Evolutionary conservation across 2,797 vertebrate genomes (phyloP), one percentile per base, ranked within the genome.

Genomic region (Taeniopygia guttata): DNA sequence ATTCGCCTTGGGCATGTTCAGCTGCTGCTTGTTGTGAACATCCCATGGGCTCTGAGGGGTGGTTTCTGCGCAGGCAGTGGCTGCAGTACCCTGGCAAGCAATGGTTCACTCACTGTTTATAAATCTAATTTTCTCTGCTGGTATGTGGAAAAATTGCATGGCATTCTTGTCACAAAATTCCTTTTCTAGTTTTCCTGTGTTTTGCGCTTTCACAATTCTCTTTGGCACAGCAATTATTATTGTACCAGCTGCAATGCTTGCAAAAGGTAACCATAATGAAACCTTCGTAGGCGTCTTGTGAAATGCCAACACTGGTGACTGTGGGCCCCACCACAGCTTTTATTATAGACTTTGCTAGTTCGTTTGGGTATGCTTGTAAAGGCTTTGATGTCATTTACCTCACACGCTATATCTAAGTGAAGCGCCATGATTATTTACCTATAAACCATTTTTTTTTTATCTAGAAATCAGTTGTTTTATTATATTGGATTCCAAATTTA

Each of bases 81-180:
- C 48, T 94, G 52, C 69, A 40, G 38, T 93, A 70, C 6, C 34
- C 77, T 49, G 32, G 83, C 68, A 95, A 90, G 75, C 26, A 62
- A 92, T 4, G 20, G 15, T 63, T 91, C 63, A 59, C 9, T 12
- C 70, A 56, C 88, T 76, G 32, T 38, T 95, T 73, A 60, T 56
- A 93, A 93, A 90, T 88, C 55, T 84, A 16, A 90, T 93, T 96
- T 94, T 91, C 89, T 80, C 46, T 58, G 22, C 78, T 88, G 55
- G 45, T 81, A 54, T 67, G 84, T 82, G 66, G 66, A 64, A 75
- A 85, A 93, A 87, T 51, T n/a, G 66, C 42, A 16, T 27, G n/a
- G 29, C 63, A 70, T 90, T 88, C 89, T 76, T 76, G 48, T 49
- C 27, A 60, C 45, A 64, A 38, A 79, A 86, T 79, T 95, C 80